Evolutionary conservation across 2,797 vertebrate species (phyloP), one percentile per base, ranked within the genome.

Genomic region (Clangula hyemalis): DNA sequence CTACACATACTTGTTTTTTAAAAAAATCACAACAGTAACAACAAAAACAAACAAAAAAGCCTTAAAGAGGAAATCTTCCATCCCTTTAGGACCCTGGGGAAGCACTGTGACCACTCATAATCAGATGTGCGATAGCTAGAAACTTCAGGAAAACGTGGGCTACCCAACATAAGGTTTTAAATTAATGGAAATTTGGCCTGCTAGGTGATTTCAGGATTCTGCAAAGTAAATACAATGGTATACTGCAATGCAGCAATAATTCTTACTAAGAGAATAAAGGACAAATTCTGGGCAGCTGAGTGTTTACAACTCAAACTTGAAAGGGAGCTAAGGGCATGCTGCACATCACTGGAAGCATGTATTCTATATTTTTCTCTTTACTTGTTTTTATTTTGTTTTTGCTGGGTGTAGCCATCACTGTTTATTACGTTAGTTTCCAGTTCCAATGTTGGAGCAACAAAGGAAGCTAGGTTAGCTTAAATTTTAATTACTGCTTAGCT

Each of bases 231-330:
- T 18, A 2, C 43, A 34, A 65, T 3, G 1, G 53, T 39, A 58
- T 49, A 10, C 41, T 71, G 54, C 30, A 45, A 43, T 24, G 13
- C 0, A 2, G 7, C 39, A 41, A 0, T 15, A 14, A 28, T 74
- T 41, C 32, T 45, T 36, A 28, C 4, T 8, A 49, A 66, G 30
- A 72, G 19, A 28, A 22, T 24, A 54, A 66, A 85, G 78, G 27
- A 62, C 49, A 64, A 16, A 43, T 70, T 60, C 70, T 71, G 10
- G 17, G 2, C 65, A 91, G n/a, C 38, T 70, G 56, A 84, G 49
- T 27, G 11, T 21, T 57, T 80, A 80, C 36, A 61, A 10, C 45
- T 87, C 43, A 16, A 24, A 34, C 6, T 1, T 76, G 53, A n/a
- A 30, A 56, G 32, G 54, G 61, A 74, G 41, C 38, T 74, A 61